phyloP scores from a whole-genome alignment of 2,113 vertebrate species.

The Apaloderma vittatum region DNA sequence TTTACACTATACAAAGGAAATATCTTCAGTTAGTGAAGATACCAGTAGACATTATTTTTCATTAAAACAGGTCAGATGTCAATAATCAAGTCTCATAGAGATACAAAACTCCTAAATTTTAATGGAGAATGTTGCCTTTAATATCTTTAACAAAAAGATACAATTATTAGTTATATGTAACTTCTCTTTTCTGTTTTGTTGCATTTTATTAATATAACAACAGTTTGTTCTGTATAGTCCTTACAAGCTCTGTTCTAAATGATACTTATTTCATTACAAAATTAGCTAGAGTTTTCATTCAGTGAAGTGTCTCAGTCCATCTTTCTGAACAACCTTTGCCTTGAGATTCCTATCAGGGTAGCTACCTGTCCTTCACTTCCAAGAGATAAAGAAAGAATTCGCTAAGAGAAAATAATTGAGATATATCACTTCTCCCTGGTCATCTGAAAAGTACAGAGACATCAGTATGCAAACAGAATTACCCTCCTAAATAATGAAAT shows the following conservation, averaged over 20 bases:
- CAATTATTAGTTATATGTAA: background rate
- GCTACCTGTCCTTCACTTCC: background rate
- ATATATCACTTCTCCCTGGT: background rate
- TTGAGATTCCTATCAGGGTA: background rate
- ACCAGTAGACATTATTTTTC: background rate
- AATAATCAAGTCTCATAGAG: background rate
- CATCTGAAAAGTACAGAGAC: background rate
- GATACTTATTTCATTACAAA: background rate
- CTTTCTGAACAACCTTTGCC: background rate
- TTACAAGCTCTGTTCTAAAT: background rate
- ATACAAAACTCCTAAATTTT: background rate
- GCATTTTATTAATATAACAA: background rate
- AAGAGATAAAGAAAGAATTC: background rate
- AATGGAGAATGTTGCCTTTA: background rate
- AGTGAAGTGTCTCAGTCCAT: background rate
- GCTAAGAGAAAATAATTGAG: background rate
- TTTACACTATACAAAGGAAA: background rate
- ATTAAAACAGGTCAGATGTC: background rate
- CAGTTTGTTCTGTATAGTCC: background rate
- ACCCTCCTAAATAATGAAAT: background rate
- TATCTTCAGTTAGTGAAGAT: background rate
- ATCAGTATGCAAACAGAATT: background rate
- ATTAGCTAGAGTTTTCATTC: background rate
- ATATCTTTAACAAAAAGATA: background rate
- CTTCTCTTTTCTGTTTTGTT: background rate